Percentiles rank a stretch among this genome's conserved stretches.
phyloP scores from a whole-genome alignment of 2,888 invertebrate genomes.

The Drosophila dives region DNA sequence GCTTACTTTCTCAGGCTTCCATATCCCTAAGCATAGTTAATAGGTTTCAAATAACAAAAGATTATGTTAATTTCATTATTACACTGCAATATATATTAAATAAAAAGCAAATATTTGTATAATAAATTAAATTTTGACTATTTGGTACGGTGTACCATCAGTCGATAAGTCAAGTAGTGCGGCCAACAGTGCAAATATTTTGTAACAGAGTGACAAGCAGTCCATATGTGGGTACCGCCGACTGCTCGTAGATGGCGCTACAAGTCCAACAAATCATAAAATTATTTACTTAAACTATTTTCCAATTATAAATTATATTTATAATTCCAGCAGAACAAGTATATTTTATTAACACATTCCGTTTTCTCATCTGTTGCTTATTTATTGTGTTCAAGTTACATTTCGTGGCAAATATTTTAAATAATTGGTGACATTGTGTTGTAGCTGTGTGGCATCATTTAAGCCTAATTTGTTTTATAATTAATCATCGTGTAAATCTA shows the following conservation, averaged over 20 bases:
- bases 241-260: constrained; percentile 6
- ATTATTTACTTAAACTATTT: not conserved
- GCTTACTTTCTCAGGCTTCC: not conserved
- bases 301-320: not conserved
- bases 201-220: not conserved
- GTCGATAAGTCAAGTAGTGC: not conserved
- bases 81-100: too few species aligned
- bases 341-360: not conserved
- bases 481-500: constrained; percentile 35
- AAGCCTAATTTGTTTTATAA: not conserved
- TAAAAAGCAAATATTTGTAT: too few species aligned
- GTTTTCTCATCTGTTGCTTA: not conserved
- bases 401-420: constrained; percentile 11
- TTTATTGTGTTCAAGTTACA: constrained; percentile 5
- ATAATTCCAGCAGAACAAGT: not conserved
- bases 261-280: not conserved
- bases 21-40: not conserved
- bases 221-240: not conserved
- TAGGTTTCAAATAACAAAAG: not conserved
- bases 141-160: not conserved
- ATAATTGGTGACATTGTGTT: not conserved
- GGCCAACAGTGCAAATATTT: not conserved
- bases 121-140: not conserved
- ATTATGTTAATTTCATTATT: too few species aligned
- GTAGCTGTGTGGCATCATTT: not conserved